A percentile compares a stretch with the other conserved stretches of the same genome.
phyloP scores from a whole-genome alignment of 2,113 vertebrate genomes.

The Synodontis membranacea region DNA sequence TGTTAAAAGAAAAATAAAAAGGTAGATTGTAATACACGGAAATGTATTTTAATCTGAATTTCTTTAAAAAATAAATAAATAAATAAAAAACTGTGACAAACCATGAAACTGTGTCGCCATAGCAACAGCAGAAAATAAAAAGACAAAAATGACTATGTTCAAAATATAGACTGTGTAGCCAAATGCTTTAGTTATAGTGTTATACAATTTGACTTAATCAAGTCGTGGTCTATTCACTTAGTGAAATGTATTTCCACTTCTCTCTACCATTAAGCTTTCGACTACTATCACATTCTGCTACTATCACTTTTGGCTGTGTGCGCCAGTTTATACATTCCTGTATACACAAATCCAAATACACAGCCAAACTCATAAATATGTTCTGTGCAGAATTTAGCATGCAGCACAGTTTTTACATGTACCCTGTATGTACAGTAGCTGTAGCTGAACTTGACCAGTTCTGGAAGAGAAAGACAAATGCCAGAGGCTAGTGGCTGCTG shows the following conservation, averaged over 20 bases:
- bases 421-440: neutral
- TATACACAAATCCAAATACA: neutral
- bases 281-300: neutral
- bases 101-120: neutral
- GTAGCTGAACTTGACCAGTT: neutral
- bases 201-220: neutral
- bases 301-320: too few relatives aligned
- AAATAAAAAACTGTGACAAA: too few relatives aligned
- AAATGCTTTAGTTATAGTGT: neutral
- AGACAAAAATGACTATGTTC: neutral
- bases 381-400: neutral
- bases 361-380: neutral
- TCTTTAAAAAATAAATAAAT: neutral
- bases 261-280: neutral
- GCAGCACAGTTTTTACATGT: neutral
- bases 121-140: neutral
- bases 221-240: neutral
- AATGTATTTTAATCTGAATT: neutral
- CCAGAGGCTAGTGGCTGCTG: neutral
- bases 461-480: neutral
- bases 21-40: neutral
- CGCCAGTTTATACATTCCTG: neutral
- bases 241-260: neutral
- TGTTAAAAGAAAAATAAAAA: neutral
- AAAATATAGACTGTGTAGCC: too few relatives aligned